Conservation (phyloP, 1,140 invertebrate genomes). For the Xylocopa sonorina region DNA sequence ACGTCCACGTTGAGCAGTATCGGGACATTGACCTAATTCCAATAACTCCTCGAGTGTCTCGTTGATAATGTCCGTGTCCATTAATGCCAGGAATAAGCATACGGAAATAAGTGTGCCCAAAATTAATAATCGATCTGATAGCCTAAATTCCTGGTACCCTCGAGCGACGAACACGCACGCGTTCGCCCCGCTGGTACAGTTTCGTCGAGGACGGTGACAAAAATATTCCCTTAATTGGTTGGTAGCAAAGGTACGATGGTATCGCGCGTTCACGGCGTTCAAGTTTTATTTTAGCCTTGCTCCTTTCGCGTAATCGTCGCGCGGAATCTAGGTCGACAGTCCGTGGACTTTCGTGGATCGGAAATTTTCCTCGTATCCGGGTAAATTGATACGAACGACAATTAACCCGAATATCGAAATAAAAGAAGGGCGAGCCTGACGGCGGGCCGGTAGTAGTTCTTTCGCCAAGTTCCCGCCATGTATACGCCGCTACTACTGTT, state of each 20-base stretch:
- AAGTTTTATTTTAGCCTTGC: slow-evolving; percentile 26
- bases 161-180: background rate
- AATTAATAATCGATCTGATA: background rate
- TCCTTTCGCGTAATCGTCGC: slow-evolving; percentile 39
- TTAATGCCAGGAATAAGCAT: too few species aligned
- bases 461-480: slow-evolving; percentile 30
- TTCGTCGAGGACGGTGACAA: background rate
- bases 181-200: background rate
- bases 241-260: slow-evolving; percentile 2
- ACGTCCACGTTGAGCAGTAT: background rate
- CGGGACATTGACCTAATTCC: too few species aligned
- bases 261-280: slow-evolving; percentile 22
- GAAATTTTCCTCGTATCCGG: slow-evolving; percentile 49
- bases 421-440: slow-evolving; percentile 38
- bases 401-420: slow-evolving; percentile 62
- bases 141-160: too few species aligned
- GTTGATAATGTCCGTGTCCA: too few species aligned
- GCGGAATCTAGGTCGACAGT: slow-evolving; percentile 50
- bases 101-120: too few species aligned
- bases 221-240: slow-evolving; percentile 16
- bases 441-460: slow-evolving; percentile 44
- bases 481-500: slow-evolving; percentile 31
- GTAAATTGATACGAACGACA: slow-evolving; percentile 57
- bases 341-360: slow-evolving; percentile 39
- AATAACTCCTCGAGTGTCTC: too few species aligned